phyloP scores from a whole-genome alignment of 2,888 invertebrate species.

The Nemurella pictetii region DNA sequence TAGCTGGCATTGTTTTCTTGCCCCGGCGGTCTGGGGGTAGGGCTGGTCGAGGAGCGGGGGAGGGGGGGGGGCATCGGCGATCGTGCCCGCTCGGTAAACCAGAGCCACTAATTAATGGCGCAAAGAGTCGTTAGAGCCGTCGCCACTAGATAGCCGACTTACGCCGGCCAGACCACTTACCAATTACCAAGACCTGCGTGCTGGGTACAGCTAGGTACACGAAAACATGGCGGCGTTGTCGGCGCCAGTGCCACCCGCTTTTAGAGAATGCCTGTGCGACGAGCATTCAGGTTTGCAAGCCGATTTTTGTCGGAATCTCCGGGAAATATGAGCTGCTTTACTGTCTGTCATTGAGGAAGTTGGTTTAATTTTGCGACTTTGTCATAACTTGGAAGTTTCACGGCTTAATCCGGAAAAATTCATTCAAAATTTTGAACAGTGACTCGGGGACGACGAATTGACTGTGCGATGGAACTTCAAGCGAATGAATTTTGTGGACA shows the following conservation, averaged over 20 bases:
- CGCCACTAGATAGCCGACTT: background rate
- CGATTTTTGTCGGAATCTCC: background rate
- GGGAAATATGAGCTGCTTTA: too few relatives aligned
- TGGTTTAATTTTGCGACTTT: too few relatives aligned
- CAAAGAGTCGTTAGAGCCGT: background rate
- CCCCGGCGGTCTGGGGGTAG: background rate
- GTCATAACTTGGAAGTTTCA: too few relatives aligned
- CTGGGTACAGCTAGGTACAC: background rate
- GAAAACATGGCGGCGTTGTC: background rate
- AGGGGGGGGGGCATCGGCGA: background rate
- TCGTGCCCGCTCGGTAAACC: background rate
- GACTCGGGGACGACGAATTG: too few relatives aligned
- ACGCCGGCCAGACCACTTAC: background rate
- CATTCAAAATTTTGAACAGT: too few relatives aligned
- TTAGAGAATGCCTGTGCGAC: background rate
- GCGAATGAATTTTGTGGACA: too few relatives aligned
- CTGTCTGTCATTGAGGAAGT: too few relatives aligned
- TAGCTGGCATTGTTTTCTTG: background rate
- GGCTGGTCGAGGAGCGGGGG: too few relatives aligned
- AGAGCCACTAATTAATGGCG: slow-evolving; percentile 7
- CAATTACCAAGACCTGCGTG: background rate
- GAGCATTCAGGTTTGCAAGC: background rate
- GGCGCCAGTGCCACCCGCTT: too few relatives aligned
- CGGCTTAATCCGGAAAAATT: too few relatives aligned
- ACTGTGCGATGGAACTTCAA: too few relatives aligned